Conservation (phyloP, 2,888 invertebrate genomes). For the Leptopilina myrica region DNA sequence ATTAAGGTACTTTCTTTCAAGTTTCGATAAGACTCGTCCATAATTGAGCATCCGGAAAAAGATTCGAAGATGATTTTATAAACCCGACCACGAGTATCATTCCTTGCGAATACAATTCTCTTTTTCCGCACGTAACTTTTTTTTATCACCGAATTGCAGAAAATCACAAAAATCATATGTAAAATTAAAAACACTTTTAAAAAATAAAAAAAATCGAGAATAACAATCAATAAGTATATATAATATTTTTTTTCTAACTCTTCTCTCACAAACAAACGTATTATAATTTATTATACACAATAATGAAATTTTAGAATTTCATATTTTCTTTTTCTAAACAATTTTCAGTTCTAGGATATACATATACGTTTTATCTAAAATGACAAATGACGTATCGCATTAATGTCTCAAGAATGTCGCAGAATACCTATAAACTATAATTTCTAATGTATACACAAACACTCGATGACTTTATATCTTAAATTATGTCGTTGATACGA, state of each 20-base stretch:
- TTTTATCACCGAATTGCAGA: slow-evolving; percentile 54
- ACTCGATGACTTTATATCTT: slow-evolving; percentile 21
- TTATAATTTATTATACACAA: slow-evolving; percentile 26
- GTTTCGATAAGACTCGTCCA: slow-evolving; percentile 62
- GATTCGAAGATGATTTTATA: too few species aligned
- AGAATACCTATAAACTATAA: slow-evolving; percentile 7
- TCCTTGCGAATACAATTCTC: too few species aligned
- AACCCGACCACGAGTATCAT: too few species aligned
- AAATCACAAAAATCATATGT: slow-evolving; percentile 23
- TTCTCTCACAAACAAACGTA: slow-evolving; percentile 19
- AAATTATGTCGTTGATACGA: slow-evolving; percentile 34
- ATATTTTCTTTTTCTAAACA: slow-evolving; percentile 38
- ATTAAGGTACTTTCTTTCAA: slow-evolving; percentile 70
- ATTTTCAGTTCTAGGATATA: slow-evolving; percentile 27
- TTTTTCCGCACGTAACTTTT: too few species aligned
- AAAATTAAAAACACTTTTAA: slow-evolving; percentile 39
- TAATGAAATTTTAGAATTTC: slow-evolving; percentile 40
- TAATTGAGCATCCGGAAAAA: neutral
- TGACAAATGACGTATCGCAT: slow-evolving; percentile 61
- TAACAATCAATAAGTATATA: slow-evolving; percentile 4
- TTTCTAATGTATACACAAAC: slow-evolving; percentile 13
- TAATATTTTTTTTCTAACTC: slow-evolving; percentile 9
- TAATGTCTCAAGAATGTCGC: slow-evolving; percentile 49
- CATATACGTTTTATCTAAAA: slow-evolving; percentile 19
- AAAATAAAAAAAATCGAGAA: slow-evolving; percentile 20